phyloP scores from a whole-genome alignment of 2,113 vertebrate genomes.

The Centropristis striata region DNA sequence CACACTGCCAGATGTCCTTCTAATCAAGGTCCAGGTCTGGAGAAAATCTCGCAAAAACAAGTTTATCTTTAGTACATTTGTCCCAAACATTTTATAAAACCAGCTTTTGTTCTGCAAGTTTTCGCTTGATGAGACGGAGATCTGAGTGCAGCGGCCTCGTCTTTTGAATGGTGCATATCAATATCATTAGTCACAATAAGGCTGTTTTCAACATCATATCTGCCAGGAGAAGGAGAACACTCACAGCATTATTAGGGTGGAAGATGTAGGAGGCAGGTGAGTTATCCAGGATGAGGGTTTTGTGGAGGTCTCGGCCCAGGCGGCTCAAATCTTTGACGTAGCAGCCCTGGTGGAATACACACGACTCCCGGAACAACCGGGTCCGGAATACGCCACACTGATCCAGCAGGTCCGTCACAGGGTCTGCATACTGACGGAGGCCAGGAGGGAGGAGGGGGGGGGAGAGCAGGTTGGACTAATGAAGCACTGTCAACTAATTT shows the following conservation, averaged over 20 bases:
- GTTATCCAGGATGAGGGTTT: slow-evolving; percentile 92
- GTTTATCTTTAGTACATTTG: not conserved
- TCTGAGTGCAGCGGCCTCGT: not conserved
- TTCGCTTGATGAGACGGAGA: not conserved
- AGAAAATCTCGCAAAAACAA: not conserved
- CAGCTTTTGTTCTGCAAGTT: not conserved
- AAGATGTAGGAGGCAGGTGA: slow-evolving; percentile 94
- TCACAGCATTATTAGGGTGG: slow-evolving; percentile 93
- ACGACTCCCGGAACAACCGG: slow-evolving; percentile 92
- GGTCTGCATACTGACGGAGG: slow-evolving; percentile 89
- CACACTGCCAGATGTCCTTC: not conserved
- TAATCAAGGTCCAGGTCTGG: not conserved
- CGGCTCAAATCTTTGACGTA: slow-evolving; percentile 93
- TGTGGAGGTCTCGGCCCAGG: slow-evolving; percentile 89
- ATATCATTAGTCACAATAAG: not conserved
- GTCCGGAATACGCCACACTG: slow-evolving; percentile 88
- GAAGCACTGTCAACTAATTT: slow-evolving; percentile 12
- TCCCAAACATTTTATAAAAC: not conserved
- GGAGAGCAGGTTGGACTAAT: slow-evolving; percentile 24
- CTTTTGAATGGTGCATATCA: not conserved
- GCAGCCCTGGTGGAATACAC: slow-evolving; percentile 94
- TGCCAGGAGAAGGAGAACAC: slow-evolving; percentile 52
- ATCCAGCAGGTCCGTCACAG: slow-evolving; percentile 92
- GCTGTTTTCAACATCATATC: not conserved
- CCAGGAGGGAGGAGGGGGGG: not conserved